Percentiles rank a stretch among this genome's conserved stretches.
Conservation (phyloP, 2,888 invertebrate species). For the Priapulus caudatus region DNA sequence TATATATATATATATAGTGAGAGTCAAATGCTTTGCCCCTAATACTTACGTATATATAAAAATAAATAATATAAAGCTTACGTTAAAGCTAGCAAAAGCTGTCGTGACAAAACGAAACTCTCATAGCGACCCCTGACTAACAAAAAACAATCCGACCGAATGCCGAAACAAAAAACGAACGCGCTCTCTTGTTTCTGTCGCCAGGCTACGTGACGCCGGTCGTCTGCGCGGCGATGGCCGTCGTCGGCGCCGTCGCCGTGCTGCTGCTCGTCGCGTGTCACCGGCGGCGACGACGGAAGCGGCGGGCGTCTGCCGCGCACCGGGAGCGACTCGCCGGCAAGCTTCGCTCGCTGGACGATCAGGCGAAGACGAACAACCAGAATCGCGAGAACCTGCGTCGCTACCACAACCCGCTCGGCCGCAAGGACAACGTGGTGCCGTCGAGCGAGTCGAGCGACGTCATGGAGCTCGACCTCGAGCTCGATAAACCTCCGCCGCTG, state of each 20-base stretch:
- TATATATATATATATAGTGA: too few species aligned
- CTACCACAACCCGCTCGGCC: slow-evolving; percentile 61
- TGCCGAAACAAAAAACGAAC: too few species aligned
- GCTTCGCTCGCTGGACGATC: slow-evolving; percentile 22
- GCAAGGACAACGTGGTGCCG: slow-evolving; percentile 35
- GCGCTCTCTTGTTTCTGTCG: too few species aligned
- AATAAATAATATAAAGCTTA: too few species aligned
- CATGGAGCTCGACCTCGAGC: slow-evolving; percentile 41
- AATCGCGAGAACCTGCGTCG: slow-evolving; percentile 77
- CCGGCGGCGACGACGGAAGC: slow-evolving; percentile 7
- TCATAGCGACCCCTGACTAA: too few species aligned
- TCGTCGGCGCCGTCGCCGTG: slow-evolving; percentile 28
- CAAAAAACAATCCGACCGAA: too few species aligned
- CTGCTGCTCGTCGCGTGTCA: slow-evolving; percentile 32
- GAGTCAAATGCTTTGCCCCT: too few species aligned
- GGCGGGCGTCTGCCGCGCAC: background rate
- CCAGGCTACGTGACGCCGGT: slow-evolving; percentile 26
- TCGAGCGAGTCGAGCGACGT: slow-evolving; percentile 44
- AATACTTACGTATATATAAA: too few species aligned
- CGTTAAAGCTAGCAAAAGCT: too few species aligned
- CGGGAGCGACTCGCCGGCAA: slow-evolving; percentile 6
- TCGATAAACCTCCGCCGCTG: too few species aligned
- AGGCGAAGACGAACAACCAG: slow-evolving; percentile 78
- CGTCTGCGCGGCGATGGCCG: slow-evolving; percentile 30
- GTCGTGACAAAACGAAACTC: too few species aligned